Base-by-base conservation (phyloP, 2,888 invertebrate species). In the Pollenia amentaria region DNA sequence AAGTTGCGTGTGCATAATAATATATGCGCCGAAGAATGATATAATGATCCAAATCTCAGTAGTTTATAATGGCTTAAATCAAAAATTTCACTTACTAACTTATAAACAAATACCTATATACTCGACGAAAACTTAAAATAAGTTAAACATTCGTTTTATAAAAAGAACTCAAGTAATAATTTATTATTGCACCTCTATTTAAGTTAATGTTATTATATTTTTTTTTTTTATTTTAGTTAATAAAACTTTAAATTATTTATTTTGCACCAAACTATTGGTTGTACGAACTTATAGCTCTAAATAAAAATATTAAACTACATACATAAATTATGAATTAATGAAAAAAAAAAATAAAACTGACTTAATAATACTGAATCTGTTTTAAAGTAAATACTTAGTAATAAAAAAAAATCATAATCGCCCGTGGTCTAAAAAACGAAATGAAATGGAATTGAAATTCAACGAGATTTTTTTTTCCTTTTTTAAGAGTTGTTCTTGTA, bases 291-390 rank as follows among this genome's bases (percentile, higher is more conserved):
- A 65, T 55, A 73, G 72, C 57, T 78, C 72, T 57, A 51, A 78
- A 62, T 16, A n/a, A 62, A 29, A 48, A 40, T 64, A 46, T 64
- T 77, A 81, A 82, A 75, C 75, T 79, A 79, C 53, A 46, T 12
- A 38, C 42, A 40, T 60, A 12, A 72, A 46, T 53, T 73, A 48
- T 60, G n/a, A 65, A 70, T 44, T 46, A 62, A 51, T 62, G 21
- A 51, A 67, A 48, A 67, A 14, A 65, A 81, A 67, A 67, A 18
- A 73, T 18, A 57, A 73, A 67, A 82, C 60, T 75, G 42, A 76
- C 42, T 70, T 53, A 70, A 70, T 70, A 82, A 82, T 82, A 82
- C 82, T 82, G 82, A 44, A 82, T 42, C 29, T 29, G 3, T 29
- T 57, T 62, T 75, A 51, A 67, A 48, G 29, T 53, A 62, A 53